Evolutionary conservation across 2,888 invertebrate genomes (phyloP).

Genomic region (Spialia ferax): DNA sequence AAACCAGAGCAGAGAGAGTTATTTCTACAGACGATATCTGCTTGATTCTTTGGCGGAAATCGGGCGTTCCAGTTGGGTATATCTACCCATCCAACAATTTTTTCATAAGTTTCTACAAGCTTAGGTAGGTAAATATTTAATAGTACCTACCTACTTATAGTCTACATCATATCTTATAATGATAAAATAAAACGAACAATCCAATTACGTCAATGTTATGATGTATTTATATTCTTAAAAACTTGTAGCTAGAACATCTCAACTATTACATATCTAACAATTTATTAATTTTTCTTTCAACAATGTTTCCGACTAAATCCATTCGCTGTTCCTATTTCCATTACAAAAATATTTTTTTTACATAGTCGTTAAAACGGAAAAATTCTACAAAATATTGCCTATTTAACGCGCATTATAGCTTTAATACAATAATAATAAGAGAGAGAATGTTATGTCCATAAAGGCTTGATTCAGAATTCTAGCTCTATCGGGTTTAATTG

Average conservation of each 20-base stretch:
- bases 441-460: constrained; percentile 11
- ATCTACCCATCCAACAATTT: no score
- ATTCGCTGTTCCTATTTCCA: constrained; percentile 58
- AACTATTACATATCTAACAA: constrained; percentile 69
- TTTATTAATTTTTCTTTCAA: constrained; percentile 58
- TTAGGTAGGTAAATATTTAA: no score
- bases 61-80: no score
- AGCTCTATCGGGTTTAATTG: not conserved
- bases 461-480: constrained; percentile 29
- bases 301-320: constrained; percentile 58
- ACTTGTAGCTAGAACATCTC: constrained; percentile 81
- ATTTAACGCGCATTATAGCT: constrained; percentile 38
- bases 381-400: constrained; percentile 53
- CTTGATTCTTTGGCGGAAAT: no score
- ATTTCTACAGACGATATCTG: no score
- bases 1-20: no score
- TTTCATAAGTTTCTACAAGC: no score
- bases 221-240: constrained; percentile 79
- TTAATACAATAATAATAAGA: constrained; percentile 18
- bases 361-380: constrained; percentile 57
- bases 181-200: constrained; percentile 28
- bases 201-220: constrained; percentile 67
- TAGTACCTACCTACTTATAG: no score
- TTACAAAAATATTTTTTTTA: constrained; percentile 80
- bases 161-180: no score